phyloP scores from a whole-genome alignment of 2,113 vertebrate genomes.

The Cynocephalus volans region DNA sequence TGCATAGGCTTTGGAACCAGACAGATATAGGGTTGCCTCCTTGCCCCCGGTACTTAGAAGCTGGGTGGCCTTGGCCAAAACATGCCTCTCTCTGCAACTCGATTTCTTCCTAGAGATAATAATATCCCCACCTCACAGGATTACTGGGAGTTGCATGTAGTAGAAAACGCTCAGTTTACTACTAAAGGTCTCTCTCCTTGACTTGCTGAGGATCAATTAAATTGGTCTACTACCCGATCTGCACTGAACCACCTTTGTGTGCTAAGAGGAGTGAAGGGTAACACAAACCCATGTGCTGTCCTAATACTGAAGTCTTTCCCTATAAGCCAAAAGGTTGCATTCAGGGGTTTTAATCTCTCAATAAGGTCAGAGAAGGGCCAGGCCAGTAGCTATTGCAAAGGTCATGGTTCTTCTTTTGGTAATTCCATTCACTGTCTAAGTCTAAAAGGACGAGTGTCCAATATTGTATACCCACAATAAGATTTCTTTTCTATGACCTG shows the following conservation, averaged over 20 bases:
- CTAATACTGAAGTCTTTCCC: constrained; percentile 62
- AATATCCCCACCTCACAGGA: neutral
- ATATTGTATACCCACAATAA: constrained; percentile 17
- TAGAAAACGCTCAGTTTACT: neutral
- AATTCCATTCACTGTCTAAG: constrained; percentile 47
- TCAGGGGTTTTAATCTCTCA: constrained; percentile 72
- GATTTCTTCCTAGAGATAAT: constrained; percentile 3
- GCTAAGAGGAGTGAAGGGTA: constrained; percentile 10
- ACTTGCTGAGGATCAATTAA: neutral
- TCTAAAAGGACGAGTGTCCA: constrained; percentile 65
- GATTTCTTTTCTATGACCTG: neutral
- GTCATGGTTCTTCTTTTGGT: constrained; percentile 40
- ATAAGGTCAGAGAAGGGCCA: constrained; percentile 64
- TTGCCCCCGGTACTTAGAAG: neutral
- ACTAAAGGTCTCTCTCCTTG: neutral
- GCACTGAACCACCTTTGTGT: neutral
- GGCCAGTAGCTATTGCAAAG: constrained; percentile 62
- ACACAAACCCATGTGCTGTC: neutral
- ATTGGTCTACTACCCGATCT: neutral
- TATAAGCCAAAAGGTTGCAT: constrained; percentile 36
- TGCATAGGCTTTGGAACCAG: neutral
- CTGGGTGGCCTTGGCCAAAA: neutral
- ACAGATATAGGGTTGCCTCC: neutral
- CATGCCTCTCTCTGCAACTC: neutral
- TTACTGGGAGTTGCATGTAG: neutral